Conservation (phyloP, 2,888 invertebrate species). For the Bibio marci region DNA sequence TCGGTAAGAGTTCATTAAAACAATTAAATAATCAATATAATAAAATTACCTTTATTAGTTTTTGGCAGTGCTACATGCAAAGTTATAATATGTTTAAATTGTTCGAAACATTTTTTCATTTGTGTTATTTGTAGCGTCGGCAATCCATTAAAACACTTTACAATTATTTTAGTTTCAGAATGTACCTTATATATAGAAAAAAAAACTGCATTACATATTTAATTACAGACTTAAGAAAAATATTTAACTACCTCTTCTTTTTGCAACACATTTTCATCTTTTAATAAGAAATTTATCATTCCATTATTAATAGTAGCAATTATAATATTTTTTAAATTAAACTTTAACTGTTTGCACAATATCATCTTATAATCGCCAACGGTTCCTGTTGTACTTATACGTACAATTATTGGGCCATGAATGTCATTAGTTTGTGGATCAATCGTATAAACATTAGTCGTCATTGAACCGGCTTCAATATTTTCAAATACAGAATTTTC, state of each 20-base stretch:
- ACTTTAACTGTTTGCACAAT: constrained; percentile 21
- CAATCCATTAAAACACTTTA: no score
- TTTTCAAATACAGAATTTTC: constrained; percentile 41
- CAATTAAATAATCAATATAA: no score
- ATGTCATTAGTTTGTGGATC: constrained; percentile 41
- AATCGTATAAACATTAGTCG: constrained; percentile 42
- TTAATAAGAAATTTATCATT: no score
- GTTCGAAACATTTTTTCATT: background rate
- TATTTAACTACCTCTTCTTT: no score
- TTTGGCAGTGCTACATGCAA: constrained; percentile 45
- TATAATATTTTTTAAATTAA: no score
- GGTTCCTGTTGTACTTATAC: constrained; percentile 38
- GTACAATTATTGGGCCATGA: constrained; percentile 40
- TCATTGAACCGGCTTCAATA: constrained; percentile 43
- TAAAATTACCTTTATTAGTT: constrained; percentile 36
- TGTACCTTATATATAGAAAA: no score
- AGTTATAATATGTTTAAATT: constrained; percentile 34
- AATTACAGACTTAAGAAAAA: no score
- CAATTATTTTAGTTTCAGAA: no score
- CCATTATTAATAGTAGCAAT: no score
- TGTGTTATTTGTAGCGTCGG: no score
- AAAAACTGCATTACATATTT: no score
- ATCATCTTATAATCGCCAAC: constrained; percentile 38
- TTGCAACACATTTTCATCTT: no score
- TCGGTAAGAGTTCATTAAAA: constrained; percentile 2